Conservation (phyloP, 1,140 invertebrate genomes). For the Drosophila suzukii region DNA sequence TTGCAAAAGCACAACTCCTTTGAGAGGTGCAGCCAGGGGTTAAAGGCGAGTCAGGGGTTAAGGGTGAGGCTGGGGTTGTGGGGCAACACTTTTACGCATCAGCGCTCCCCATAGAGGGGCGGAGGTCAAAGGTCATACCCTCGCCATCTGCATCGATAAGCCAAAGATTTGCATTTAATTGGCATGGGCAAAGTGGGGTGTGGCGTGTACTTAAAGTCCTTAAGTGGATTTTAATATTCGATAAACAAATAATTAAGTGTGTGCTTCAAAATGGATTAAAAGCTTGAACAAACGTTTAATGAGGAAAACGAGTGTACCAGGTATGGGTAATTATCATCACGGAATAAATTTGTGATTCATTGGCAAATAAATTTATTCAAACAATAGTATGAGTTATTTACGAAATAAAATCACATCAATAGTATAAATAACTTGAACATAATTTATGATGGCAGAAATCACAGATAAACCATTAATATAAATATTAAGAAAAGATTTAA, state of each 20-base stretch:
- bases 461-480: no score
- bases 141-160: constrained; percentile 1
- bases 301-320: neutral
- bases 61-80: neutral
- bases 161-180: neutral
- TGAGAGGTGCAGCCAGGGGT: neutral
- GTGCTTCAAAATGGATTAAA: constrained; percentile 8
- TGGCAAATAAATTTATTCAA: neutral
- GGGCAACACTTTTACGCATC: constrained; percentile 42
- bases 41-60: neutral
- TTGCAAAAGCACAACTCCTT: constrained; percentile 26
- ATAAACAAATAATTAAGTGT: constrained; percentile 18
- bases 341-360: neutral
- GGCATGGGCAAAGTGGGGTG: neutral
- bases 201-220: constrained; percentile 1
- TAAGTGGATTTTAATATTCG: constrained; percentile 26
- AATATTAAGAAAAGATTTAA: no score
- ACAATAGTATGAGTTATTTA: neutral
- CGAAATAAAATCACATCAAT: neutral
- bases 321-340: constrained; percentile 4
- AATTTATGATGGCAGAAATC: no score
- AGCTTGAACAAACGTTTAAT: neutral
- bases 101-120: constrained; percentile 4
- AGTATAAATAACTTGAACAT: no score
- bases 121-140: constrained; percentile 1